These are phyloP conservation scores for Lucilia cuprina DNA, from an alignment of 1,140 invertebrate genomes.

Conservation along the genomic window DNA sequence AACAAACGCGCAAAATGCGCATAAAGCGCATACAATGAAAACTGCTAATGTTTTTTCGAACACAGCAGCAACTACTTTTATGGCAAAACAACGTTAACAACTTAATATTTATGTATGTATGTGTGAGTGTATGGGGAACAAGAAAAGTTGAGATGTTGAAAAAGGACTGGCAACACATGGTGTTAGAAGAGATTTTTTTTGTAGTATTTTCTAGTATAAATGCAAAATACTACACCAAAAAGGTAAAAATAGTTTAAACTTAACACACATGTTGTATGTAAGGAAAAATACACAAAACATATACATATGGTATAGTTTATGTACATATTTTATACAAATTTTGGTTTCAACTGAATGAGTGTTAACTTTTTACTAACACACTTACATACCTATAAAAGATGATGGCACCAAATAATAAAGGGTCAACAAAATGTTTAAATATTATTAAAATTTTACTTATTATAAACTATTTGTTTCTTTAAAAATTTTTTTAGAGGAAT, in stretches of 20 bases:
- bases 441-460: too few relatives aligned
- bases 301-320: too few relatives aligned
- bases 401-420: too few relatives aligned
- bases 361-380: not conserved
- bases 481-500: too few relatives aligned
- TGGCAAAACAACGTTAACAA: not conserved
- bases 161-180: not conserved
- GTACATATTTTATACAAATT: not conserved
- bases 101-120: not conserved
- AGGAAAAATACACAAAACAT: too few relatives aligned
- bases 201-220: not conserved
- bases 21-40: not conserved
- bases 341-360: not conserved
- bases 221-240: not conserved
- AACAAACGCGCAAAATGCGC: not conserved
- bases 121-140: not conserved
- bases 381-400: too few relatives aligned
- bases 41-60: not conserved
- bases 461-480: too few relatives aligned
- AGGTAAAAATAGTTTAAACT: not conserved
- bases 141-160: not conserved
- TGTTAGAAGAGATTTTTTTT: conserved; percentile 14
- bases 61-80: too few relatives aligned
- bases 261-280: not conserved
- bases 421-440: too few relatives aligned